Base-by-base conservation (phyloP, 2,113 vertebrate species). In the Symphodus melops region DNA sequence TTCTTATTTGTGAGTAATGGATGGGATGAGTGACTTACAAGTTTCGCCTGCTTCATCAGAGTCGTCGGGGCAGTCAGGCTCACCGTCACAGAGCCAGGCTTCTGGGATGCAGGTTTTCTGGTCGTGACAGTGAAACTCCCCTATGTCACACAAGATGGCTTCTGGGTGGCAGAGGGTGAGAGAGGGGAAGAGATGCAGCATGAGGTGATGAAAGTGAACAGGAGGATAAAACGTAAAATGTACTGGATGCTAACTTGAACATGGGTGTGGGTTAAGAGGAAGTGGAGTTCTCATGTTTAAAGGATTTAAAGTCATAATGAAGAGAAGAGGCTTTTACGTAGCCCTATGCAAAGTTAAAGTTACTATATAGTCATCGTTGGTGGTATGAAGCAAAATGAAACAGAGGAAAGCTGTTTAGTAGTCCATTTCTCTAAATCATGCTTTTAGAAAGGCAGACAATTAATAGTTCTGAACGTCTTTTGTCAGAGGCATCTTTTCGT, bases 51-150 rank as follows among this genome's bases (percentile, higher is more conserved):
- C 90, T 82, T 98, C 97, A 46, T 98, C 97, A 0, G 97, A 98
- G 84, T 90, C 94, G 59, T 97, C 96, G 0, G 96, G 97, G 81
- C 97, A 99, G 80, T 98, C 96, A 0, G 96, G 93, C 88, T 98
- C 97, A 56, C 96, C 96, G n/a, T 99, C 96, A 82, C 97, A 99
- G 70, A 98, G 95, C 97, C 97, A 98, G 84, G 91, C 95, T 81
- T 95, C 94, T 37, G 96, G 96, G 68, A 98, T 81, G 89, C 97
- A 99, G 87, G 95, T 96, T 85, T 91, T 39, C 0, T 77, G 54
- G 89, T 97, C 95, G 44, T 75, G 94, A 92, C 97, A 99, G 88
- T 95, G 95, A 96, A 97, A 98, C 88, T 98, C 96, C 74, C 96
- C 96, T 64, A 93, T 75, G 61, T 96, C 97, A 93, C 97, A 98